Percentiles rank a stretch among this genome's conserved stretches.
These are phyloP conservation scores for Drosophila eohydei DNA, from an alignment of 2,888 invertebrate genomes.

Conservation along the genomic window DNA sequence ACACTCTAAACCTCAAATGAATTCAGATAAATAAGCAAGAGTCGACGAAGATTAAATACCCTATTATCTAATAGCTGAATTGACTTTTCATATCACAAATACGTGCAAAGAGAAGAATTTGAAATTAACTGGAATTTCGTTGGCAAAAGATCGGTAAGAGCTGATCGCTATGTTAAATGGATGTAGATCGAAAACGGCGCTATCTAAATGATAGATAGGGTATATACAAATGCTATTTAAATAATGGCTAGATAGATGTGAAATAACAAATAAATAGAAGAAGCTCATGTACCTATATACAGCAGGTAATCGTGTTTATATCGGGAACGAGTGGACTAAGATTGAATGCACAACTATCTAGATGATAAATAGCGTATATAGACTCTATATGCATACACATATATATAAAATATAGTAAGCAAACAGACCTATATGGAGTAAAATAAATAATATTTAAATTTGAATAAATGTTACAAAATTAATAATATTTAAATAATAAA, in stretches of 20 bases:
- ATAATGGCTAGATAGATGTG: background rate
- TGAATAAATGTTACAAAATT: background rate
- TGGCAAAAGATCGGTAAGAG: background rate
- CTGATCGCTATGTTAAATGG: background rate
- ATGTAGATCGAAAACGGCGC: background rate
- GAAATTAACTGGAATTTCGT: background rate
- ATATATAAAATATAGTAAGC: background rate
- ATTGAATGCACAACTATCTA: background rate
- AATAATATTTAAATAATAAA: too few species aligned
- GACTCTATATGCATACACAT: background rate
- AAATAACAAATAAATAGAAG: background rate
- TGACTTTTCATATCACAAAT: background rate
- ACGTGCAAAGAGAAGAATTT: background rate
- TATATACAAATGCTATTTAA: background rate
- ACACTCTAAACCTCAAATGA: too few species aligned
- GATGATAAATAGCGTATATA: background rate
- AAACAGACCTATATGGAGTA: background rate
- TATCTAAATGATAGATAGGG: slow-evolving; percentile 8
- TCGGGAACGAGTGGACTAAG: background rate
- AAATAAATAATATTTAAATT: background rate
- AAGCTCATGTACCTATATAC: background rate
- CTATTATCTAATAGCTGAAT: background rate
- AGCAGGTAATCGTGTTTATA: background rate
- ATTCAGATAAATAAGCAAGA: too few species aligned
- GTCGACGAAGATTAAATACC: slow-evolving; percentile 3